These are phyloP conservation scores for Callipepla californica DNA, from an alignment of 2,113 vertebrate species.

Conservation along the genomic window DNA sequence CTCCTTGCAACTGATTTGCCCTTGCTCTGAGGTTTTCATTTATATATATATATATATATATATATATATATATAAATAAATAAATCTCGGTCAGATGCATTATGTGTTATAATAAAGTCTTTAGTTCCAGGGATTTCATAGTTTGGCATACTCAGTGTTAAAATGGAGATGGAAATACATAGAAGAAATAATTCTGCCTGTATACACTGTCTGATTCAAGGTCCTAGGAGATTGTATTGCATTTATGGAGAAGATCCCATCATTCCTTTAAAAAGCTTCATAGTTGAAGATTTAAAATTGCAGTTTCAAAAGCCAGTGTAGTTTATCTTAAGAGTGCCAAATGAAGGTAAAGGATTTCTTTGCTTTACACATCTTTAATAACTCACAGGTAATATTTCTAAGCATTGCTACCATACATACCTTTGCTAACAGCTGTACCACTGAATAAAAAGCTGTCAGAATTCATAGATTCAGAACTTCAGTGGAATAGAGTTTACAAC, in stretches of 20 bases:
- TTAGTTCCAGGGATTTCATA: neutral
- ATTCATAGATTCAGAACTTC: conserved; percentile 71
- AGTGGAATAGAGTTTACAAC: conserved; percentile 50
- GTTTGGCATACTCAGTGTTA: neutral
- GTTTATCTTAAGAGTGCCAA: conserved; percentile 51
- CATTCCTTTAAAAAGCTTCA: neutral
- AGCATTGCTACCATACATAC: conserved; percentile 28
- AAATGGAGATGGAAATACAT: neutral
- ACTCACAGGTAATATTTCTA: conserved; percentile 56
- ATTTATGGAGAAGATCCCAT: neutral
- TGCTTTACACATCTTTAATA: conserved; percentile 72
- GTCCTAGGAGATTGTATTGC: neutral
- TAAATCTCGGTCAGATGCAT: neutral
- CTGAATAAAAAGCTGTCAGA: conserved; percentile 68
- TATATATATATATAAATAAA: too few species aligned
- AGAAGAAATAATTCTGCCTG: neutral
- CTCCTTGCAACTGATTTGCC: neutral
- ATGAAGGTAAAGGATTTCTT: conserved; percentile 48
- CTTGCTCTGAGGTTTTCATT: neutral
- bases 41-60: too few species aligned
- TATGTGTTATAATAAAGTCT: neutral
- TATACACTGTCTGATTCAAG: neutral
- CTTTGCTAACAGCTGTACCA: conserved; percentile 36
- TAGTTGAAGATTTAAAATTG: neutral
- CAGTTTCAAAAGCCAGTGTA: conserved; percentile 2